Base-by-base conservation (phyloP, 1,140 invertebrate genomes). In the Elysia chlorotica region DNA sequence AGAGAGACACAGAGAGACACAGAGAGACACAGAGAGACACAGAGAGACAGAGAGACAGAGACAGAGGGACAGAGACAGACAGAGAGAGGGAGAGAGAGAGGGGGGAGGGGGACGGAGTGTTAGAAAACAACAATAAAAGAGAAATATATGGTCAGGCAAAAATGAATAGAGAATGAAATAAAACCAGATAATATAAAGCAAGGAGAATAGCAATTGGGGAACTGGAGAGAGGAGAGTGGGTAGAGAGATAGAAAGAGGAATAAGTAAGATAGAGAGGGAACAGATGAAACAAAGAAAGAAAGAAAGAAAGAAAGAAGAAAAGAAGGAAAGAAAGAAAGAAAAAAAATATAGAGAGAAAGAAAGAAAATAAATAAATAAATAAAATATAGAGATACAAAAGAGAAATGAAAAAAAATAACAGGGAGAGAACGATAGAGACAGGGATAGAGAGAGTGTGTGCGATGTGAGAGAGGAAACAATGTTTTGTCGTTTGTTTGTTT, bases 401-500 rank as follows among this genome's bases (percentile, higher is more conserved):
- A 59, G 56, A 59, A 25, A 25, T 6, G 25, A 25, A 59, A 25
- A 25, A 25, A 59, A 59, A 28, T 6, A 38, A 21, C 37, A 37
- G n/a, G 14, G 33, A 23, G 41, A 25, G 37, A 23, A 19, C 3
- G 21, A 66, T 3, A 25, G n/a, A 66, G 37, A 66, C 37, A 48
- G 37, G 25, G 54, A 35, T 5, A 41, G 65, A 66, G 37, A 48
- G 28, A 41, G 65, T 38, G 28, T 19, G 21, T 23, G 21, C n/a
- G 37, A 66, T n/a, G 65, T 23, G 28, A 48, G 37, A 66, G 37
- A 66, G 37, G n/a, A n/a, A n/a, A n/a, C n/a, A n/a, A n/a, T n/a
- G n/a, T n/a, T n/a, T n/a, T n/a, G n/a, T n/a, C n/a, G n/a, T n/a
- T n/a, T n/a, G n/a, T n/a, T n/a, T n/a, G n/a, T n/a, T n/a, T n/a